These are phyloP conservation scores for Pachypanchax playfairii DNA, from an alignment of 2,113 vertebrate species.

Conservation along the genomic window DNA sequence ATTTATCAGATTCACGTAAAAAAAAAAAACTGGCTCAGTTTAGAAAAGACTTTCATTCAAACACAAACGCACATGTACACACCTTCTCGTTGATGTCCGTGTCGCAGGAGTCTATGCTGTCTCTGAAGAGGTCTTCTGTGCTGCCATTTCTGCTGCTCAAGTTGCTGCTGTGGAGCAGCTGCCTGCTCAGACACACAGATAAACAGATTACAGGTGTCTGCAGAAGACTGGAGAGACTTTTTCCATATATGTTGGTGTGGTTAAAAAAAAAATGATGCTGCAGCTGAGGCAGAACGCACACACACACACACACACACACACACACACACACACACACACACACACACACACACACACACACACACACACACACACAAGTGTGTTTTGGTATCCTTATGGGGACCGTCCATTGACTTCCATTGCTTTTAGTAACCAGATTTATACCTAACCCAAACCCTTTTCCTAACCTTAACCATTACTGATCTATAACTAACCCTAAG, in stretches of 20 bases:
- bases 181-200: constrained; percentile 78
- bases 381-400: no score
- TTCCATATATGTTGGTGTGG: background rate
- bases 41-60: background rate
- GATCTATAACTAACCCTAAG: no score
- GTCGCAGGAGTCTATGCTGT: constrained; percentile 95
- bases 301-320: no score
- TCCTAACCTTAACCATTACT: no score
- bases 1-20: no score
- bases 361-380: no score
- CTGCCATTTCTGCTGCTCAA: constrained; percentile 97
- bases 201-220: constrained; percentile 11
- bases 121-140: constrained; percentile 94
- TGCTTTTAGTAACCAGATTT: no score
- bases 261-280: background rate
- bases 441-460: no score
- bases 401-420: no score
- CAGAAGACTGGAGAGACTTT: constrained; percentile 10
- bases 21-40: background rate
- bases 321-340: no score
- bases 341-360: no score
- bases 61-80: constrained; percentile 11
- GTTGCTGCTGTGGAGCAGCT: constrained; percentile 95
- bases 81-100: constrained; percentile 96
- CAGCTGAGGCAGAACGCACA: background rate